These are phyloP conservation scores for Cryptomyrus ogoouensis DNA, from an alignment of 2,113 vertebrate genomes.

Conservation along the genomic window DNA sequence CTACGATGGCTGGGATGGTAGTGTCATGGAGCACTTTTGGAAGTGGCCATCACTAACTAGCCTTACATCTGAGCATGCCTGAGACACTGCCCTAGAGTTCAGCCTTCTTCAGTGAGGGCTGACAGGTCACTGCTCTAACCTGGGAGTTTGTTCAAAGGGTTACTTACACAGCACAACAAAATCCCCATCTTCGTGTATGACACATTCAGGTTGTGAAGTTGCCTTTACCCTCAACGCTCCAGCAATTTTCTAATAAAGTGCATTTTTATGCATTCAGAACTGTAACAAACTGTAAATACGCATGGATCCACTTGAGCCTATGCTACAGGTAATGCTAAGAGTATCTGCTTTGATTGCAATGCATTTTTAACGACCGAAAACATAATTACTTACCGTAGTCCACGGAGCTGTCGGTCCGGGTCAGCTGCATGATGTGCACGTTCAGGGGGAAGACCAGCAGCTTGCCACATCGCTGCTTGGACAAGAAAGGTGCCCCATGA, in stretches of 20 bases:
- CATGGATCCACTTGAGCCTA: neutral
- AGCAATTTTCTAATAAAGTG: neutral
- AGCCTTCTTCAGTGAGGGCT: neutral
- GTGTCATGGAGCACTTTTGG: neutral
- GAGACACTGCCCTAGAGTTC: neutral
- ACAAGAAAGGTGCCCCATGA: neutral
- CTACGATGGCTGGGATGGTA: neutral
- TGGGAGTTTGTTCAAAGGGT: neutral
- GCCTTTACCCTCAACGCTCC: neutral
- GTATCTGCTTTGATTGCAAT: neutral
- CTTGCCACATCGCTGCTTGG: constrained; percentile 67
- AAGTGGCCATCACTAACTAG: neutral
- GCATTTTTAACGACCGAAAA: neutral
- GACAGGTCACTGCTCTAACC: neutral
- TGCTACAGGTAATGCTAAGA: neutral
- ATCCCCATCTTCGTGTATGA: neutral
- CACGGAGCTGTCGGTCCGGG: constrained; percentile 51
- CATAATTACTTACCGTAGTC: constrained; percentile 69
- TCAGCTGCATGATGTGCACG: constrained; percentile 61
- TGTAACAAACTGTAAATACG: neutral
- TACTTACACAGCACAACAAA: neutral
- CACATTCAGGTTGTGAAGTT: neutral
- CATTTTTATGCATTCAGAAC: neutral
- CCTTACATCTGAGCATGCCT: neutral
- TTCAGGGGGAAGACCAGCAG: constrained; percentile 69